These are phyloP conservation scores for Lepidotrigona ventralis DNA, from an alignment of 1,140 invertebrate genomes.

Conservation along the genomic window DNA sequence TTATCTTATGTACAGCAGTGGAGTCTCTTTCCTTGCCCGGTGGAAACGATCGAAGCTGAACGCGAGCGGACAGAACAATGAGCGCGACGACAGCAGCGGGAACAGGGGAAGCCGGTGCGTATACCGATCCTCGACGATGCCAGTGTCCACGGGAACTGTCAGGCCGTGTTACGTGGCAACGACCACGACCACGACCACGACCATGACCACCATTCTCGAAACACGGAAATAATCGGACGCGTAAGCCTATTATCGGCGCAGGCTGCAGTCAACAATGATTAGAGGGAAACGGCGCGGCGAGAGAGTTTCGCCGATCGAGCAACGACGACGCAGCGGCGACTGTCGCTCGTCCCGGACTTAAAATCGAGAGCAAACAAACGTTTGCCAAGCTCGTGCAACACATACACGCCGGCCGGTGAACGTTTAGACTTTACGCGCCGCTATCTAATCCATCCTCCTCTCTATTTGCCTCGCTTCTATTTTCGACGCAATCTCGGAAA, in stretches of 20 bases:
- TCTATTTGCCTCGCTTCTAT: conserved; percentile 53
- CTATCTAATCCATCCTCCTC: conserved; percentile 54
- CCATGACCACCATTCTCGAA: conserved; percentile 22
- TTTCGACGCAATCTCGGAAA: conserved; percentile 41
- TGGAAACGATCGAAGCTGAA: not conserved
- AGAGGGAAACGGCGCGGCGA: conserved; percentile 47
- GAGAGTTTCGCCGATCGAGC: conserved; percentile 41
- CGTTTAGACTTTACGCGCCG: conserved; percentile 41
- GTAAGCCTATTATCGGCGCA: conserved; percentile 60
- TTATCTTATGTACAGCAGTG: not conserved
- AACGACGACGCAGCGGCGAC: not conserved
- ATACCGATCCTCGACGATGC: conserved; percentile 18
- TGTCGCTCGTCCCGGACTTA: conserved; percentile 34
- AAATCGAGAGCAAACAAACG: conserved; percentile 57
- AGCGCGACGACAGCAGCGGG: conserved; percentile 8
- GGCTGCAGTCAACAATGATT: conserved; percentile 62
- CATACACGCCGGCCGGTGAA: not conserved
- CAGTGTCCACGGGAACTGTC: conserved; percentile 32
- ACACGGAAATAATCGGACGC: conserved; percentile 57
- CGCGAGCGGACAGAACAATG: conserved; percentile 35
- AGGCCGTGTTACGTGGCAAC: conserved; percentile 24
- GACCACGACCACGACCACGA: conserved; percentile 24
- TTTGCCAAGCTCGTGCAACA: conserved; percentile 11
- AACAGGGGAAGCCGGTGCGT: not conserved
- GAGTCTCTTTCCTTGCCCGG: not conserved